Evolutionary conservation across 2,797 vertebrate genomes (phyloP).

Genomic region (Prionace glauca): DNA sequence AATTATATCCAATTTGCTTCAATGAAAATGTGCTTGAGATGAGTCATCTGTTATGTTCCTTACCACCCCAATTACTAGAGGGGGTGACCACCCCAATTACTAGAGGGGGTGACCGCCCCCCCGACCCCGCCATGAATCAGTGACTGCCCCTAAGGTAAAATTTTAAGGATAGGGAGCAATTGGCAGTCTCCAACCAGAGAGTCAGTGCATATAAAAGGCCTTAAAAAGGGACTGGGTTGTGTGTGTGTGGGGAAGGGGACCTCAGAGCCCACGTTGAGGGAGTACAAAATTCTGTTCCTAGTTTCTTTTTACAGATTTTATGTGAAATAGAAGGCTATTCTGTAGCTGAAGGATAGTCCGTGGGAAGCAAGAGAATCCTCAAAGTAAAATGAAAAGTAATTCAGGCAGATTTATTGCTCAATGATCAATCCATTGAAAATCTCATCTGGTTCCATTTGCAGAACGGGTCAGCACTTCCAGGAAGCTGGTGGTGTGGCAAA

Average conservation of each 20-base stretch:
- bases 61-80: neutral
- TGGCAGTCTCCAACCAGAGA: too few species aligned
- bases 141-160: neutral
- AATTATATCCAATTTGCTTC: neutral
- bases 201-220: too few species aligned
- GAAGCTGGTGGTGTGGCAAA: neutral
- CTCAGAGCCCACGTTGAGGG: too few species aligned
- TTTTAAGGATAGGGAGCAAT: too few species aligned
- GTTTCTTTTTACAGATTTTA: neutral
- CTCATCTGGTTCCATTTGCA: neutral
- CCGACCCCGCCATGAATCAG: neutral
- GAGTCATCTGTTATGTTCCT: neutral
- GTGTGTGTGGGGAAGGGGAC: too few species aligned
- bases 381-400: neutral
- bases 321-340: neutral
- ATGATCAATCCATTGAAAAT: neutral
- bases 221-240: too few species aligned
- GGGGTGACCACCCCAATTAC: neutral
- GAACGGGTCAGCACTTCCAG: neutral
- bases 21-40: neutral
- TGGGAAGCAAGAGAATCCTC: neutral
- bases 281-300: too few species aligned
- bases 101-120: too few species aligned
- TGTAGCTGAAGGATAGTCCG: neutral
- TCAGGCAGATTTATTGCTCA: neutral